Evolutionary conservation across 2,113 vertebrate genomes (phyloP), one percentile per base, ranked within the genome.

Genomic region (Microcebus ravelobensis): DNA sequence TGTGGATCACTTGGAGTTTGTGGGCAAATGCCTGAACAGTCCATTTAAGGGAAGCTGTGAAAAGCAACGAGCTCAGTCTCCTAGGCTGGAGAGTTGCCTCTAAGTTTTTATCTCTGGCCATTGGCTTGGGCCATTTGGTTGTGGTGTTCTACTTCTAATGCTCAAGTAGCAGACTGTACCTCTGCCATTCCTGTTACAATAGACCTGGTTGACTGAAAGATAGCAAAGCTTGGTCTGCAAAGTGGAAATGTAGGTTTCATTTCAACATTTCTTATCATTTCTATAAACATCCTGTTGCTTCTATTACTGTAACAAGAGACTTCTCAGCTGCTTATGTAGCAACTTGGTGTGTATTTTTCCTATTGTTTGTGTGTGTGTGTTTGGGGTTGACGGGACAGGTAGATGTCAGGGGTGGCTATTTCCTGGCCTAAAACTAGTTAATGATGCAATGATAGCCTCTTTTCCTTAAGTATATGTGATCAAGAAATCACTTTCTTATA

Each of bases 151-250:
- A 74, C 42, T 45, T 74, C 27, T 31, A 74, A 17, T 74, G 73
- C 7, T n/a, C 27, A 48, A 42, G 42, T 12, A 74, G 27, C 14
- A 48, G 48, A 27, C 8, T 48, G 48, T 74, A 9, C 2, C 0
- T 48, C 12, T 18, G 71, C 29, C 42, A 74, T 48, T 48, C 42
- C 42, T 74, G 27, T 48, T 74, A 74, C 14, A 48, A 74, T 27
- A 91, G 85, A 91, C 81, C 79, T 94, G 61, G 39, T 73, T 87
- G 80, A 86, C 45, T 73, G 45, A 73, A 87, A 87, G 57, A 17
- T 27, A 42, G 1, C 45, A 71, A 76, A 63, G 13, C 2, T 52
- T 80, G 6, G 8, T 92, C 23, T 90, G 27, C 11, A 86, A 83
- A 77, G 17, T 74, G 27, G 25, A 87, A 81, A 18, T 52, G 2